Base-by-base conservation (phyloP, 2,888 invertebrate genomes). In the Himalopsyche japonica region DNA sequence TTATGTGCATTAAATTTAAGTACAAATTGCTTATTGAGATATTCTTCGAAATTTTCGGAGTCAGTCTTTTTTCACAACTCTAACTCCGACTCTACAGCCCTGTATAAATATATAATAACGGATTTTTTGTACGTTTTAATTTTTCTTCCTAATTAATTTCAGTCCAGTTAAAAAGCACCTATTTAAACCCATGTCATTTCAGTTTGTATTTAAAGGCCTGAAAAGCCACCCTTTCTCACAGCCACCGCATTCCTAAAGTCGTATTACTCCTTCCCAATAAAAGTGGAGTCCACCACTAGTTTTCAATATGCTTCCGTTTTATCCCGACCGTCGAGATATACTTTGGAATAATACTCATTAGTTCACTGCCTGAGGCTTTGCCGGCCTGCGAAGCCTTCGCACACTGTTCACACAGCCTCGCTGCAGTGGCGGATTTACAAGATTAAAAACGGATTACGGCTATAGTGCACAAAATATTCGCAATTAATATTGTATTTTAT, bases 261-360 rank as follows among this genome's bases (percentile, higher is more conserved):
- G 20, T 57, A 57, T 57, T 20, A 20, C 57, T 57, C 57, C 57
- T 20, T 57, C 8, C 57, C 57, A 57, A 57, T 57, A 57, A 20
- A 57, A 57, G 57, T 57, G 20, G 57, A 57, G 57, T 57, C 57
- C 57, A 57, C 57, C 57, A 20, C 57, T 57, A 57, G 57, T 57
- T 83, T 83, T 83, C 83, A 83, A 83, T 83, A 81, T 80, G 81
- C 77, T 80, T 76, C 80, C 83, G 78, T 80, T 80, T 80, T 83
- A 80, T 76, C 80, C 83, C 83, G 77, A 77, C 49, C 37, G 80
- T 80, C 80, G 83, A 83, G 80, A 83, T 83, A 83, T 80, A 83
- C 80, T 83, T 80, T 81, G 83, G 79, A 85, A 83, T 85, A 85
- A 85, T 85, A 81, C 85, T 85, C 85, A 85, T 85, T 85, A 85